phyloP scores from a whole-genome alignment of 2,888 invertebrate species.

The Epinotia bilunana region DNA sequence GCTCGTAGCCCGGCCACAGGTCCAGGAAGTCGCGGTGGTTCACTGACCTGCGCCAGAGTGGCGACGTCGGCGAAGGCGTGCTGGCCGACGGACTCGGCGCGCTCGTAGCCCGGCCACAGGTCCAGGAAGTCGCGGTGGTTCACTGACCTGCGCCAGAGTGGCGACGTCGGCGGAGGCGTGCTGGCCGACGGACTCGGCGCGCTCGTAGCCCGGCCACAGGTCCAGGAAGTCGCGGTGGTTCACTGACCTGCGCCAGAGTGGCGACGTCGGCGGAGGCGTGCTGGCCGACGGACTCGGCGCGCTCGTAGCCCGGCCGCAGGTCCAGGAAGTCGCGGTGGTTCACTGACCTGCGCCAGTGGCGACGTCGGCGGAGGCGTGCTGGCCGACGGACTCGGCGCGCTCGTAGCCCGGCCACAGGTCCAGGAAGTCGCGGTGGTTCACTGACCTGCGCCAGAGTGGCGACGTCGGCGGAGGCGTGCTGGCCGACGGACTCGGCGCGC shows the following conservation, averaged over 20 bases:
- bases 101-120: conserved; percentile 90
- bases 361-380: conserved; percentile 96
- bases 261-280: conserved; percentile 96
- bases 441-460: conserved; percentile 93
- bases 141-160: conserved; percentile 92
- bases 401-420: conserved; percentile 90
- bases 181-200: conserved; percentile 95
- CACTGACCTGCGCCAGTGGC: conserved; percentile 92
- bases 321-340: conserved; percentile 92
- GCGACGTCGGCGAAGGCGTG: conserved; percentile 96
- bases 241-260: conserved; percentile 92
- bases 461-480: conserved; percentile 96
- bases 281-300: conserved; percentile 95
- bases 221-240: conserved; percentile 92
- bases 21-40: conserved; percentile 92
- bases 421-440: conserved; percentile 92
- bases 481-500: conserved; percentile 94
- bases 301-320: conserved; percentile 90
- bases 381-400: conserved; percentile 94
- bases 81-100: conserved; percentile 95
- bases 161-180: conserved; percentile 96
- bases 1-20: conserved; percentile 90
- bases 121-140: conserved; percentile 92
- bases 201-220: conserved; percentile 90
- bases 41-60: conserved; percentile 92